phyloP scores from a whole-genome alignment of 1,140 invertebrate species.

The Procambarus clarkii region DNA sequence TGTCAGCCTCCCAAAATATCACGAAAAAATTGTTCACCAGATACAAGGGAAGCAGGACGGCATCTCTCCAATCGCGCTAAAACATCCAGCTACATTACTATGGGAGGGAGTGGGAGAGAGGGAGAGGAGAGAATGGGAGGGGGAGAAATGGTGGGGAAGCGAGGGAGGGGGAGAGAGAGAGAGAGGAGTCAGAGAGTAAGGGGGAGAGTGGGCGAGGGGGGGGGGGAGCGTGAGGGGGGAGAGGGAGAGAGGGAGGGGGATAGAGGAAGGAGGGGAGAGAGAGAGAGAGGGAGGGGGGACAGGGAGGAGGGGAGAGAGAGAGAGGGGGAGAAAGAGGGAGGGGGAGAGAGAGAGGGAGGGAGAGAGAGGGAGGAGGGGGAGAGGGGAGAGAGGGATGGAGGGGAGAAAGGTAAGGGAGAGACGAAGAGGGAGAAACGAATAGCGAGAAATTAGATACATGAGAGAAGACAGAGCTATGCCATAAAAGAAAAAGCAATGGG shows the following conservation, averaged over 20 bases:
- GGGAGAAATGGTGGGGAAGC: not conserved
- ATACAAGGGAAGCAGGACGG: not conserved
- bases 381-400: too few species aligned
- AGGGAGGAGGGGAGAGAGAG: not conserved
- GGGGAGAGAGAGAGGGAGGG: not conserved
- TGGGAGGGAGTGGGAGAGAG: not conserved
- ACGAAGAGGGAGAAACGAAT: not conserved
- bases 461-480: too few species aligned
- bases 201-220: too few species aligned
- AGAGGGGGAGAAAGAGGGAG: not conserved
- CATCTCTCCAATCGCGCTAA: constrained; percentile 24
- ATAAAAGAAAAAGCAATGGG: too few species aligned
- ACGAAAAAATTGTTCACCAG: not conserved
- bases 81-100: constrained; percentile 37
- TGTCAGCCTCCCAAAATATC: not conserved
- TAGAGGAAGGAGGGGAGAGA: not conserved
- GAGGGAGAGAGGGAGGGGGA: too few species aligned
- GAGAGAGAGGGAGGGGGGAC: not conserved
- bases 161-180: not conserved
- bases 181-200: too few species aligned
- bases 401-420: too few species aligned
- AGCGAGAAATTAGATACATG: too few species aligned
- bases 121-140: not conserved
- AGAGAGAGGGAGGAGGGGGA: too few species aligned
- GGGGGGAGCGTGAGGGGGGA: too few species aligned